A percentile compares a stretch with the other conserved stretches of the same genome.
Evolutionary conservation across 2,797 vertebrate genomes (phyloP).

Genomic region (Typhlichthys eigenmanni): DNA sequence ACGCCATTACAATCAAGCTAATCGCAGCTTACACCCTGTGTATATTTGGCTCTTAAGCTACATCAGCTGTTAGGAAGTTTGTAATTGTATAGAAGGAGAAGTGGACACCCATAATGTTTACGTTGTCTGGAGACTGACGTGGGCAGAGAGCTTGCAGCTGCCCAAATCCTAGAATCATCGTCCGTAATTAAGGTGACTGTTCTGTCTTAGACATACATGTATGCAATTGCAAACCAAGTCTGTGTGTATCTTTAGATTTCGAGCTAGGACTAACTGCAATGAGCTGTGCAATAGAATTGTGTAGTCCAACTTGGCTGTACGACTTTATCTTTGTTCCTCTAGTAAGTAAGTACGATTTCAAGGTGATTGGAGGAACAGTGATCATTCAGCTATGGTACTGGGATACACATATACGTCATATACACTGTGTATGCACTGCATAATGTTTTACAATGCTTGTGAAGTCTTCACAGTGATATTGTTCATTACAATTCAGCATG

Average conservation of each 20-base stretch:
- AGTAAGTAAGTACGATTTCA: too few relatives aligned
- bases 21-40: constrained; percentile 15
- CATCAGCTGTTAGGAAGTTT: constrained; percentile 34
- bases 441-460: too few relatives aligned
- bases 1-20: constrained; percentile 11
- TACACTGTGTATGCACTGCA: too few relatives aligned
- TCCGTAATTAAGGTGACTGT: constrained; percentile 21
- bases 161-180: constrained; percentile 16
- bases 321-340: too few relatives aligned
- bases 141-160: constrained; percentile 52
- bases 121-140: constrained; percentile 55
- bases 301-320: too few relatives aligned
- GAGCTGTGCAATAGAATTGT: too few relatives aligned
- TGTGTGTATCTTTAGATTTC: constrained; percentile 29
- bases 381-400: too few relatives aligned
- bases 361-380: too few relatives aligned
- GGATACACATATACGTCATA: too few relatives aligned
- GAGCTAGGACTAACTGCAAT: neutral
- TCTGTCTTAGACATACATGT: neutral
- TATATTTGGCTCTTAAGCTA: neutral
- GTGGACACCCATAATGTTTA: constrained; percentile 52
- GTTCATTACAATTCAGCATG: too few relatives aligned
- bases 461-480: too few relatives aligned
- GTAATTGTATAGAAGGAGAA: constrained; percentile 25
- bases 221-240: neutral